Conservation (phyloP, 2,113 vertebrate species). For the Osmerus eperlanus region DNA sequence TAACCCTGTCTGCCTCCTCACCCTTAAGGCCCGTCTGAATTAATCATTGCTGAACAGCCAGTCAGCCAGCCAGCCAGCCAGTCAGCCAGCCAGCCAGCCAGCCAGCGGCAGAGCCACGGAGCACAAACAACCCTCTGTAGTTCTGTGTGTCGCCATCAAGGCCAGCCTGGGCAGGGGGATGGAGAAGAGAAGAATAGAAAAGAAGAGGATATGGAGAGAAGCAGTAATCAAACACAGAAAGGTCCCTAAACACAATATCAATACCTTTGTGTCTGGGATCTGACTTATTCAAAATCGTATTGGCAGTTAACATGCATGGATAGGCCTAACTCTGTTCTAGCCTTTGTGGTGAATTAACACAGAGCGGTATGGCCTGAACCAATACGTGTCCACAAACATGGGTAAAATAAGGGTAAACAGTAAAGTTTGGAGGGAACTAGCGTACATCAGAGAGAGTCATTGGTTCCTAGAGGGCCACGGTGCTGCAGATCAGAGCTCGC, state of each 20-base stretch:
- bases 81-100: neutral
- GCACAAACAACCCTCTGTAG: slow-evolving; percentile 51
- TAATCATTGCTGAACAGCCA: slow-evolving; percentile 66
- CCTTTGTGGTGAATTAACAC: too few relatives aligned
- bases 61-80: slow-evolving; percentile 38
- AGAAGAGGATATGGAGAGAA: neutral
- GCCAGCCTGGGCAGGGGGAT: neutral
- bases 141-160: too few relatives aligned
- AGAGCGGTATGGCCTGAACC: too few relatives aligned
- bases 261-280: too few relatives aligned
- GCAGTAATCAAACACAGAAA: slow-evolving; percentile 19
- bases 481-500: slow-evolving; percentile 14
- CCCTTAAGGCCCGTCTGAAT: slow-evolving; percentile 65
- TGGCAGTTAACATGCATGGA: too few relatives aligned
- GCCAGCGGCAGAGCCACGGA: slow-evolving; percentile 45
- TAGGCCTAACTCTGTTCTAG: too few relatives aligned
- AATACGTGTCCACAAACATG: too few relatives aligned
- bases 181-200: neutral
- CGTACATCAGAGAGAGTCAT: neutral
- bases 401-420: neutral
- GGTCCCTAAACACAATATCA: too few relatives aligned
- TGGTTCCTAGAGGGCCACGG: neutral
- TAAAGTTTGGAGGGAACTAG: neutral
- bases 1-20: slow-evolving; percentile 58
- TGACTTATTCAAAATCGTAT: too few relatives aligned